Conservation (phyloP, 1,140 invertebrate species). For the Drosophila kikkawai region DNA sequence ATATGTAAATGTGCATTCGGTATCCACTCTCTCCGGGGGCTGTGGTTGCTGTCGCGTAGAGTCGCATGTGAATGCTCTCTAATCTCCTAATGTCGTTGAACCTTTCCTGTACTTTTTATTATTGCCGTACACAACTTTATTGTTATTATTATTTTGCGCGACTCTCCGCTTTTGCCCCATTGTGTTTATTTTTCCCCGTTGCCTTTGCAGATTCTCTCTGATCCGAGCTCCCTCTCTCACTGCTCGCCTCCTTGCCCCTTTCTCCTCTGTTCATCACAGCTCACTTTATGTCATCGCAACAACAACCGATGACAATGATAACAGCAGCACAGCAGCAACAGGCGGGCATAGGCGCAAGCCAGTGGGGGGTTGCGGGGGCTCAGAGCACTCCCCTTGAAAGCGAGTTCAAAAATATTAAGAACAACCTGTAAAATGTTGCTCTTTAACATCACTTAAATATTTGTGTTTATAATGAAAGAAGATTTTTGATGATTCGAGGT, state of each 20-base stretch:
- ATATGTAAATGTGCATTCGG: slow-evolving; percentile 72
- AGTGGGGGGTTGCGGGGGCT: background rate
- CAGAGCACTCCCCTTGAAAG: background rate
- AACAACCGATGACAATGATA: slow-evolving; percentile 75
- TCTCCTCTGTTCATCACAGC: slow-evolving; percentile 1
- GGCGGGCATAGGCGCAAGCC: slow-evolving; percentile 4
- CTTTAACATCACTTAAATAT: slow-evolving; percentile 12
- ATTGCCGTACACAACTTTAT: slow-evolving; percentile 67
- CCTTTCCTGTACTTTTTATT: slow-evolving; percentile 60
- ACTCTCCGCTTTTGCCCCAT: slow-evolving; percentile 51
- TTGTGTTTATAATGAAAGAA: background rate
- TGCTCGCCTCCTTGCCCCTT: slow-evolving; percentile 1
- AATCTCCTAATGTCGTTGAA: slow-evolving; percentile 80
- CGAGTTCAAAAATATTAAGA: slow-evolving; percentile 10
- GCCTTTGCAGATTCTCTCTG: slow-evolving; percentile 46
- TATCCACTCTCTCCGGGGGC: slow-evolving; percentile 32
- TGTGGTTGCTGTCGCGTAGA: slow-evolving; percentile 33
- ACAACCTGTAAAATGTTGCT: background rate
- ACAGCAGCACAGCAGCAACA: slow-evolving; percentile 52
- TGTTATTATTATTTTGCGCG: slow-evolving; percentile 70
- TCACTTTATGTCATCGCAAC: slow-evolving; percentile 73
- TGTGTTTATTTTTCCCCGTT: slow-evolving; percentile 38
- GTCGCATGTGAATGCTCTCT: slow-evolving; percentile 65
- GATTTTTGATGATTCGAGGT: background rate
- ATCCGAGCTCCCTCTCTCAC: slow-evolving; percentile 2